A percentile compares a stretch with the other conserved stretches of the same genome.
Conservation (phyloP, 2,797 vertebrate species). For the Poecilia picta region DNA sequence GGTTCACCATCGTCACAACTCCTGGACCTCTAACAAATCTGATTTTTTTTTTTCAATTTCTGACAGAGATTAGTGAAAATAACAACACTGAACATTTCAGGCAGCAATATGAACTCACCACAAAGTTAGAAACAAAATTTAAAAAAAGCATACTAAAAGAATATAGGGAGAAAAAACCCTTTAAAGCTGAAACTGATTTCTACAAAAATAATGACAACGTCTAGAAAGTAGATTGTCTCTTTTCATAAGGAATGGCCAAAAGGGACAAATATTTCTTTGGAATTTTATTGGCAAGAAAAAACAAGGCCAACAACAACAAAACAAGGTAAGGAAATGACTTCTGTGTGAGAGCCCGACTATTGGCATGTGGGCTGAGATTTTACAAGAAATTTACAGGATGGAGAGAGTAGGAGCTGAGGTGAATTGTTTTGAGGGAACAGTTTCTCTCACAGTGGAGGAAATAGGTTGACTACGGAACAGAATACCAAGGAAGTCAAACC, state of each 20-base stretch:
- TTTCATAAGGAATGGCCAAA: neutral
- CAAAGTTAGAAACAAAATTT: neutral
- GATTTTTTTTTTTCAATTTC: neutral
- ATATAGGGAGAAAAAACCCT: too few species aligned
- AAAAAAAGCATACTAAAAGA: neutral
- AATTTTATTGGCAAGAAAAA: neutral
- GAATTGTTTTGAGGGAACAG: neutral
- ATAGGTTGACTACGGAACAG: neutral
- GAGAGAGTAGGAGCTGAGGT: neutral
- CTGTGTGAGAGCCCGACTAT: neutral
- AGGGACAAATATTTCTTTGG: neutral
- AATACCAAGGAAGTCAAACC: neutral
- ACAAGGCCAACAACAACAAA: too few species aligned
- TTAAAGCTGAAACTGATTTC: neutral
- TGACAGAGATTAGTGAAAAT: neutral
- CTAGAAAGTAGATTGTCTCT: neutral
- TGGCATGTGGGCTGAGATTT: neutral
- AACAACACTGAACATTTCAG: neutral
- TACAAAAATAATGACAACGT: neutral
- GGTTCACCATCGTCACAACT: neutral
- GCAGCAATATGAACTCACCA: neutral
- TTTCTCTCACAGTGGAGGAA: neutral
- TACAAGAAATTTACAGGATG: neutral
- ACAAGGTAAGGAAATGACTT: neutral
- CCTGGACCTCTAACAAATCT: neutral